phyloP scores from a whole-genome alignment of 2,888 invertebrate genomes.

The Dromius quadrimaculatus region DNA sequence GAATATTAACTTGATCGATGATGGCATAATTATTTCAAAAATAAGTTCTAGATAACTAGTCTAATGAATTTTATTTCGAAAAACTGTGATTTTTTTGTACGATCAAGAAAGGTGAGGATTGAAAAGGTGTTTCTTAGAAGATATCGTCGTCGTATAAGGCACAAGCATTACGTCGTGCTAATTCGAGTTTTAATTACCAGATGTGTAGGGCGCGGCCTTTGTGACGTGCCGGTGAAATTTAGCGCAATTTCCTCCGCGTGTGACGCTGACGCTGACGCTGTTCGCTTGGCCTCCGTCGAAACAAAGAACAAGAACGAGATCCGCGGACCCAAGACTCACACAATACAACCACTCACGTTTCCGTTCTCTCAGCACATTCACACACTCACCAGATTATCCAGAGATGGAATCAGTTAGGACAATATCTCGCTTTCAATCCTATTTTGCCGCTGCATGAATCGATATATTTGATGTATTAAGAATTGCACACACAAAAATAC shows the following conservation, averaged over 20 bases:
- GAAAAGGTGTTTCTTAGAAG: no score
- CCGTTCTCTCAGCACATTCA: no score
- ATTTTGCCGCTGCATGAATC: background rate
- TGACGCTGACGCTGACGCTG: background rate
- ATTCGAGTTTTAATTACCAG: constrained; percentile 48
- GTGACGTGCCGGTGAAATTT: constrained; percentile 48
- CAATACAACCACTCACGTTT: constrained; percentile 18
- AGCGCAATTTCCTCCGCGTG: constrained; percentile 47
- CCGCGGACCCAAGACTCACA: background rate
- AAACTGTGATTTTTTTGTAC: no score
- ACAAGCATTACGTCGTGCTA: constrained; percentile 26
- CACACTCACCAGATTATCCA: background rate
- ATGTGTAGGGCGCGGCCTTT: constrained; percentile 39
- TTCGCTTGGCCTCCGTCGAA: constrained; percentile 34
- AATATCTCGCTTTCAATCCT: no score
- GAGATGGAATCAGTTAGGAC: no score
- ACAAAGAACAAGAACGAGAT: constrained; percentile 35
- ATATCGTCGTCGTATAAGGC: no score
- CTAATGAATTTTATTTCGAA: no score
- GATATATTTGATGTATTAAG: no score
- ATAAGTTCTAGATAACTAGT: no score
- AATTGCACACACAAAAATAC: background rate
- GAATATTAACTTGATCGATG: no score
- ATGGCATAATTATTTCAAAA: no score
- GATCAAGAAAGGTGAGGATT: no score